Evolutionary conservation across 30 jellyfish, hydroid and myxozoan genomes (phyloP), one percentile per base, ranked within the genome.

Genomic region (Nemopilema nomurai): DNA sequence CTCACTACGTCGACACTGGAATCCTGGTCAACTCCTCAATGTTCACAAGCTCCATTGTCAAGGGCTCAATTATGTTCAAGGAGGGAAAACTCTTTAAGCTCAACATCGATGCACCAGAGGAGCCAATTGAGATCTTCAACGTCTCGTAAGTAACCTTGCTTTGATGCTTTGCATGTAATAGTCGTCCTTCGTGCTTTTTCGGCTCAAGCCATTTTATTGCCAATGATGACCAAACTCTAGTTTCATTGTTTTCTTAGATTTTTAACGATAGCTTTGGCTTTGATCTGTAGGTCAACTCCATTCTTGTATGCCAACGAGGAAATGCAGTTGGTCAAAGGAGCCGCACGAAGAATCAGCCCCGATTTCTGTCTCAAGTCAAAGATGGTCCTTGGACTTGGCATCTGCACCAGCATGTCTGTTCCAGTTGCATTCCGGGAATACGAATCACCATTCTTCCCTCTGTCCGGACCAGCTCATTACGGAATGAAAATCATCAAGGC

Each of bases 371-470:
- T 95, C 90, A 95, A 90, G 79, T 90, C 97, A 49, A 90, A 75
- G 84, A 77, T 82, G 81, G 91, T 95, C 75, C 30, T 80, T 4
- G 99, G 99, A 0, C 86, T 91, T 73, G 99, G 99, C 7, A 20
- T 95, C 81, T 95, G 99, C 98, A 95, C 97, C 75, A 85, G 90
- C 85, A 32, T 95, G 89, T 82, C 97, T 19, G 81, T 90, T n/a
- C 99, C 99, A 22, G 89, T 95, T 57, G 97, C 99, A 0, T 95
- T 83, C 92, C 94, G 99, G 72, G 97, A 95, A 68, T 95, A 89
- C 89, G 99, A 95, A 66, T 96, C 99, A 8, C 99, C 99, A 0
- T 95, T 79, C 92, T 95, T 86, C 92, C 99, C 99, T 50, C 83
- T 95, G 69, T 95, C 99, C 49, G 99, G 99, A 28, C 99, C 99